Percentiles rank a stretch among this genome's conserved stretches.
Conservation (phyloP, 2,797 vertebrate species). For the Margarornis squamiger region DNA sequence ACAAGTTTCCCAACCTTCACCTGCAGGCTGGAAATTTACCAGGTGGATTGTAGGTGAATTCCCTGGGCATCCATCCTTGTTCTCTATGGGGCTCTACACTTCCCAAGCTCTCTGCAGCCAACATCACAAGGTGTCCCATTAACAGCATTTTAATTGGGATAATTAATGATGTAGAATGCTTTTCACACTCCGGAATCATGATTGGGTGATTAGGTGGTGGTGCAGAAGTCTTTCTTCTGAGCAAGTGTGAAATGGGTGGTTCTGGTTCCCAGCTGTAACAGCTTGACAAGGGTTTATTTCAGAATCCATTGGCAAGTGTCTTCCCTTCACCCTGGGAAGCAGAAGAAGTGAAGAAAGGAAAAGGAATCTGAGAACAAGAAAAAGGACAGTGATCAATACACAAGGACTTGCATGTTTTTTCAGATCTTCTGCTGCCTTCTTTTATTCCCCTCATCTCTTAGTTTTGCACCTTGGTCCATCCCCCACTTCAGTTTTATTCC, state of each 20-base stretch:
- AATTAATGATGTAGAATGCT: neutral
- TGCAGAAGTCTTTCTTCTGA: neutral
- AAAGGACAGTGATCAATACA: neutral
- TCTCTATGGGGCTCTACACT: fast-evolving
- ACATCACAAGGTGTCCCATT: neutral
- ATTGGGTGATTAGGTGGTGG: neutral
- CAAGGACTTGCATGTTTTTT: fast-evolving
- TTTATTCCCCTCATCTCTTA: fast-evolving
- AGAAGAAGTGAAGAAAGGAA: neutral
- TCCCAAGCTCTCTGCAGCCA: neutral
- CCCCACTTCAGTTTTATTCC: neutral
- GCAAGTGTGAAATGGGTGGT: neutral
- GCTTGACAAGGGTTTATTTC: neutral
- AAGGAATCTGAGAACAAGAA: neutral
- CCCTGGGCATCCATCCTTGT: neutral
- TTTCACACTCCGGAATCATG: neutral
- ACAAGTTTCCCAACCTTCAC: neutral
- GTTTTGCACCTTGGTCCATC: fast-evolving
- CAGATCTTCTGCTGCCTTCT: neutral
- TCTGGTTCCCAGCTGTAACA: neutral
- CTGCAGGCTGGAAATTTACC: neutral
- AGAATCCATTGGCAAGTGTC: neutral
- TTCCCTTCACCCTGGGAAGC: neutral
- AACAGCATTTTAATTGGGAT: neutral
- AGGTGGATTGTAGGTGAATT: neutral